phyloP scores from a whole-genome alignment of 2,888 invertebrate species.

The Acanthoscelides obtectus region DNA sequence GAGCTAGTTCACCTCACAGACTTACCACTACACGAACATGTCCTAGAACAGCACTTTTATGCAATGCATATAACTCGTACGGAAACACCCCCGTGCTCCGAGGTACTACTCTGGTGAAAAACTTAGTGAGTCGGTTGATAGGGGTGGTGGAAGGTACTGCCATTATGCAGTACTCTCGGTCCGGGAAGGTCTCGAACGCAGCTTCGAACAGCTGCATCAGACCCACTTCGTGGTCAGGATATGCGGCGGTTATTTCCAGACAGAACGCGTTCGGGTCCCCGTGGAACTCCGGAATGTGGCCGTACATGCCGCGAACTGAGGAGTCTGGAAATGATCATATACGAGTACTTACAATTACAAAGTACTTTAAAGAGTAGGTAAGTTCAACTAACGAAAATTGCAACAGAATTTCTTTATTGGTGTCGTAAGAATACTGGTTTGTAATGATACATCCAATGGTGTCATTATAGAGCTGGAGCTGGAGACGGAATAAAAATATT shows the following conservation, averaged over 20 bases:
- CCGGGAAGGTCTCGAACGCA: slow-evolving; percentile 62
- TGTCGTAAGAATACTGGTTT: no score
- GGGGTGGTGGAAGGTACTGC: slow-evolving; percentile 49
- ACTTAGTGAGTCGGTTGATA: slow-evolving; percentile 15
- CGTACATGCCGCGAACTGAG: slow-evolving; percentile 5
- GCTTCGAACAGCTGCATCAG: slow-evolving; percentile 57
- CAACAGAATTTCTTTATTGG: no score
- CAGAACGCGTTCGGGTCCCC: slow-evolving; percentile 58
- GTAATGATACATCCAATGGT: no score
- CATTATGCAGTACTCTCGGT: slow-evolving; percentile 60
- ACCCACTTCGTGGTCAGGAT: slow-evolving; percentile 53
- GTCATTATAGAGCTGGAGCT: no score
- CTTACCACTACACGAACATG: slow-evolving; percentile 22
- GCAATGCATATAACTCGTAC: slow-evolving; percentile 46
- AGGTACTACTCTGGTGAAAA: slow-evolving; percentile 36
- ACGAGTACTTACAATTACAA: not conserved
- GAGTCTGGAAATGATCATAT: slow-evolving; percentile 2
- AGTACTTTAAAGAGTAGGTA: no score
- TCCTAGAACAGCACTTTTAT: slow-evolving; percentile 38
- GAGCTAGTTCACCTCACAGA: no score
- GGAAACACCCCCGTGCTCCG: slow-evolving; percentile 41
- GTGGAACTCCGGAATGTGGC: slow-evolving; percentile 23
- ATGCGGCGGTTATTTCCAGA: slow-evolving; percentile 57
- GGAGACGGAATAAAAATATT: no score
- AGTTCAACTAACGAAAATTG: no score